These are phyloP conservation scores for Rhincodon typus DNA, from an alignment of 2,797 vertebrate genomes.

Conservation along the genomic window DNA sequence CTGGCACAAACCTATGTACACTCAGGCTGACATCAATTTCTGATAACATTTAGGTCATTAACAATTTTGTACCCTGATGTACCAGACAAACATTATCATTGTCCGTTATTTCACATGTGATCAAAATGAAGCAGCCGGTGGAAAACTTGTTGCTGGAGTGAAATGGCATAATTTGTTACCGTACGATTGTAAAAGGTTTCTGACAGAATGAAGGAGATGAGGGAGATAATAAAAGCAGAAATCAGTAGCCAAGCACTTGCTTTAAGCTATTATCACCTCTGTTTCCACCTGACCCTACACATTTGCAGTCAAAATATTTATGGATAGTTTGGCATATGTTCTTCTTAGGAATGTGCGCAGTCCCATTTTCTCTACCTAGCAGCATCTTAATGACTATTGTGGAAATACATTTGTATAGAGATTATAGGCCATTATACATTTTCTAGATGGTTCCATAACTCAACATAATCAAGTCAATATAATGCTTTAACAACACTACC, in stretches of 20 bases:
- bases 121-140: neutral
- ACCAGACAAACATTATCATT: neutral
- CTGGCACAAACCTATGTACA: neutral
- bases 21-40: conserved; percentile 11
- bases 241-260: neutral
- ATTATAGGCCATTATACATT: neutral
- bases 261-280: neutral
- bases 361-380: neutral
- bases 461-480: neutral
- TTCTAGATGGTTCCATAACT: neutral
- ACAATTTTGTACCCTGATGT: neutral
- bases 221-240: neutral
- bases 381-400: neutral
- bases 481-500: neutral
- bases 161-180: neutral
- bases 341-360: neutral
- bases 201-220: neutral
- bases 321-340: neutral
- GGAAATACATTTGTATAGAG: neutral
- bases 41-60: conserved; percentile 16
- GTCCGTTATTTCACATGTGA: neutral
- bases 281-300: too few species aligned
- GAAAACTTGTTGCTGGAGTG: neutral
- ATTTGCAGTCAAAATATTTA: neutral
- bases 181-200: neutral